These are phyloP conservation scores for Heterohyrax brucei DNA, from an alignment of 2,797 vertebrate genomes.

Conservation along the genomic window DNA sequence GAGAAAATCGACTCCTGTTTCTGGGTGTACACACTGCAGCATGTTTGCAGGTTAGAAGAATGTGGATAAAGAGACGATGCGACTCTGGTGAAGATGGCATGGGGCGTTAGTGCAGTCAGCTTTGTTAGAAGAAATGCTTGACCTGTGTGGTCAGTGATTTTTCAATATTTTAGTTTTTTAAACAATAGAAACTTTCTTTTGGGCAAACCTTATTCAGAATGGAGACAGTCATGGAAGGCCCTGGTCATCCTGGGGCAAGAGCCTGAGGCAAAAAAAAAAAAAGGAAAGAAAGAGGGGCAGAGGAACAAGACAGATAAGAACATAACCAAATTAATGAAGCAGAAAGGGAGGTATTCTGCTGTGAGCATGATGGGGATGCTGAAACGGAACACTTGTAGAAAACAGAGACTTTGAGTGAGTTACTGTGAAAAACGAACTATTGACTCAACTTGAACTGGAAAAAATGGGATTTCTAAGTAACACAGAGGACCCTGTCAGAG, in stretches of 20 bases:
- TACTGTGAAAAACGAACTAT: constrained; percentile 5
- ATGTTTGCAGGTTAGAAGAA: not conserved
- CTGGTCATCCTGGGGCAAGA: not conserved
- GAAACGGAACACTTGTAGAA: not conserved
- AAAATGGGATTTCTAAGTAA: not conserved
- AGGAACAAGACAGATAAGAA: not conserved
- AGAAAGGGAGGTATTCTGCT: not conserved
- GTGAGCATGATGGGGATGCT: too few species aligned
- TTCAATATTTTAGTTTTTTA: not conserved
- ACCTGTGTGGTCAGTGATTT: not conserved
- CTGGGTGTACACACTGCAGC: not conserved
- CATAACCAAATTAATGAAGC: not conserved
- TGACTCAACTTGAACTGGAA: not conserved
- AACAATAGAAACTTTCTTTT: constrained; percentile 3
- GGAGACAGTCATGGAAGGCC: not conserved
- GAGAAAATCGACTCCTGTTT: not conserved
- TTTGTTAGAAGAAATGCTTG: not conserved
- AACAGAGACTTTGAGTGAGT: constrained; percentile 2
- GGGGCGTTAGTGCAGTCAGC: not conserved
- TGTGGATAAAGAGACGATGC: not conserved
- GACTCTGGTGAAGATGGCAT: not conserved
- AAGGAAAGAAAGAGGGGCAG: not conserved
- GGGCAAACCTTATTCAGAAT: not conserved
- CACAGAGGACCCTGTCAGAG: not conserved
- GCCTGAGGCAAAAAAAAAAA: not conserved